A percentile compares a stretch with the other conserved stretches of the same genome.
Conservation (phyloP, 2,797 vertebrate genomes). For the Tauraco hartlaubi region DNA sequence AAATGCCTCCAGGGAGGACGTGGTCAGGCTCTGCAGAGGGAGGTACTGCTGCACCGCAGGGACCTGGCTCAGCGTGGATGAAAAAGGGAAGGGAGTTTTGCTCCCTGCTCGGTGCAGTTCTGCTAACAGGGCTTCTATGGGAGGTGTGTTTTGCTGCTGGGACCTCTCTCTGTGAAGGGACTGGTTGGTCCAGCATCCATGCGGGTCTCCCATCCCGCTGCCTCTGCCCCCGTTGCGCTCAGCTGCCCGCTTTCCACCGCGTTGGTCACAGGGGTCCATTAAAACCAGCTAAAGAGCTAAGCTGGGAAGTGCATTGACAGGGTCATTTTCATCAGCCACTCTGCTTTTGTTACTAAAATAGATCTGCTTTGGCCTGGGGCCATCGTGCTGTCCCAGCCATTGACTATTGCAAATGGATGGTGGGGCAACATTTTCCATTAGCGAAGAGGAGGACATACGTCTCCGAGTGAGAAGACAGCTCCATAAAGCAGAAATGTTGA, state of each 20-base stretch:
- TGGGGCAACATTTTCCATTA: constrained; percentile 46
- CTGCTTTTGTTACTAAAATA: constrained; percentile 44
- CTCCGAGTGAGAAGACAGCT: background rate
- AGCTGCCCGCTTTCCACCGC: rapidly evolving
- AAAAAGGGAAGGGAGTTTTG: background rate
- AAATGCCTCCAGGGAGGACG: background rate
- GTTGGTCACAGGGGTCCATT: background rate
- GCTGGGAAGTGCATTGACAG: background rate
- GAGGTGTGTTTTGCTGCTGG: background rate
- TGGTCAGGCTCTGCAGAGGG: background rate
- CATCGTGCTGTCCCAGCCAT: background rate
- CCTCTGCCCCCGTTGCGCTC: background rate
- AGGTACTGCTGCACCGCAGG: background rate
- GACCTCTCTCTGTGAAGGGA: background rate
- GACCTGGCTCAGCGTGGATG: rapidly evolving
- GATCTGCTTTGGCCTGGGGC: constrained; percentile 20
- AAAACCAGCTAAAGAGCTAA: background rate
- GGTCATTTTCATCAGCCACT: background rate
- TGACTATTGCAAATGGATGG: constrained; percentile 25
- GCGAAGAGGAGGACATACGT: rapidly evolving
- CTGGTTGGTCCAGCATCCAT: rapidly evolving
- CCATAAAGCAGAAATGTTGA: background rate
- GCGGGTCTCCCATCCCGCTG: rapidly evolving
- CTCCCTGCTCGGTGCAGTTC: background rate
- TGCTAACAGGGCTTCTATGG: no score